Evolutionary conservation across 92 coral and sea anemone genomes (phyloP).

Genomic region (Parazoanthus darwini): DNA sequence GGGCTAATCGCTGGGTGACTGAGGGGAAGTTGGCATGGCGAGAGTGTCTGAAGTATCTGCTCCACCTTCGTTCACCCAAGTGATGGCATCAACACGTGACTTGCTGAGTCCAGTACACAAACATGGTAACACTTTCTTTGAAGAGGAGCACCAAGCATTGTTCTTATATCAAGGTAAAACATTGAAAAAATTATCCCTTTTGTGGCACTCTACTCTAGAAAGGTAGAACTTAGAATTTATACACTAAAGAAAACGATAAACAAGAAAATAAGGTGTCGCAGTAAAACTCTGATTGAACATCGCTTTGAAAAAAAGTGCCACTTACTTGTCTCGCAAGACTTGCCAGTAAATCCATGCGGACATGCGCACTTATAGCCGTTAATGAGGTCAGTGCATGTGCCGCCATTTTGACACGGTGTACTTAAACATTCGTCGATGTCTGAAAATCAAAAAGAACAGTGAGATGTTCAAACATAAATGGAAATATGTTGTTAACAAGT

Average conservation of each 20-base stretch:
- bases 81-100: not conserved
- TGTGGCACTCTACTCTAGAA: too few relatives aligned
- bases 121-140: too few relatives aligned
- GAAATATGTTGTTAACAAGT: too few relatives aligned
- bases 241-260: too few relatives aligned
- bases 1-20: not conserved
- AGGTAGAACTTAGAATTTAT: too few relatives aligned
- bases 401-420: conserved; percentile 32
- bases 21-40: not conserved
- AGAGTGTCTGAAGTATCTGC: not conserved
- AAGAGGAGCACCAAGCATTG: too few relatives aligned
- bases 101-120: not conserved
- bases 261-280: too few relatives aligned
- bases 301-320: too few relatives aligned
- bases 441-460: not conserved
- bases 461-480: not conserved
- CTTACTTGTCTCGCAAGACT: conserved; percentile 34
- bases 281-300: too few relatives aligned
- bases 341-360: conserved; percentile 17
- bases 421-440: conserved; percentile 31
- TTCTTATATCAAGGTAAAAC: too few relatives aligned
- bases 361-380: conserved; percentile 22
- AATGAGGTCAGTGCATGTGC: conserved; percentile 31
- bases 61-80: not conserved
- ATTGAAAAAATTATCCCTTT: too few relatives aligned